Evolutionary conservation across 2,888 invertebrate genomes (phyloP), one percentile per base, ranked within the genome.

Genomic region (Clistopyga incitator): DNA sequence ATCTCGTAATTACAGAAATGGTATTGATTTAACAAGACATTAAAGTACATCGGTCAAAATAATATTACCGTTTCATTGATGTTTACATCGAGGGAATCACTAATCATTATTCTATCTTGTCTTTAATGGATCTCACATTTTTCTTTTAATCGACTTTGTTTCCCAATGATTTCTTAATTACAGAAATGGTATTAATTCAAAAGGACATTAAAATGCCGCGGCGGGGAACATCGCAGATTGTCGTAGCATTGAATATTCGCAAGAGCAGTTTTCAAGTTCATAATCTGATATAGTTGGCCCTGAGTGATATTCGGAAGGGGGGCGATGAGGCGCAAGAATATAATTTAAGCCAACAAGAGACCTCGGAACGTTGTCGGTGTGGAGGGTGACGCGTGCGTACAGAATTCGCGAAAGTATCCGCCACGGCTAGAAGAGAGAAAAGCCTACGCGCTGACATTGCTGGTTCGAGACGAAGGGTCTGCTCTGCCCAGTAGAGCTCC

Each of bases 371-470:
- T 52, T 59, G 56, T 38, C 38, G 15, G 47, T 78, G 64, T 18
- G 42, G 78, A 78, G 78, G 64, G 81, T 70, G 81, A 82, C 54
- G 81, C 71, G 78, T 61, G 82, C 70, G 54, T 81, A 56, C 75
- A 52, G 65, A 75, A 84, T 78, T 61, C 20, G 70, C 68, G 29
- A 67, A 50, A 68, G 77, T 15, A 45, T 18, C 23, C 13, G 47
- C 50, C 42, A 56, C 34, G n/a, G 64, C 54, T 23, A 23, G 38
- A 38, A 54, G 18, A 64, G n/a, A 50, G 71, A 52, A 38, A 42
- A 71, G 71, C 71, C 38, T 34, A 72, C 47, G 67, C 56, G 47
- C 65, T 23, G 78, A 70, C 50, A n/a, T 38, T 42, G 67, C 34
- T 38, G 64, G 34, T 34, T 56, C 29, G 70, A 65, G 50, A 47